Conservation (phyloP, 92 coral and sea anemone genomes). For the Paramuricea clavata region DNA sequence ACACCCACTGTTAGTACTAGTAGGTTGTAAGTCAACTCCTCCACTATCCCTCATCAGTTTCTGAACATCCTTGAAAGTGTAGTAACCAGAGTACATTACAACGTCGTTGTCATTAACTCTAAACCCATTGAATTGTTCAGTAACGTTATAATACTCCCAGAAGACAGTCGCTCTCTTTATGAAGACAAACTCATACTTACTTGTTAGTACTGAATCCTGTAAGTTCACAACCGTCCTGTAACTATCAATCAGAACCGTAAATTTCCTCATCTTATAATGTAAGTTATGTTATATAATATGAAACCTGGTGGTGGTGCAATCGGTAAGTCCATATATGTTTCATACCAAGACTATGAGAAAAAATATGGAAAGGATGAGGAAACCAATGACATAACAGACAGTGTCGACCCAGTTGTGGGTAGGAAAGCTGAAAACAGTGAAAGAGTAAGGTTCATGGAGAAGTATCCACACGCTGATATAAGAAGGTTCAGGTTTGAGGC, state of each 20-base stretch:
- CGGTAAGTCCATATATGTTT: too few species aligned
- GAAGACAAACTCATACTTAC: conserved; percentile 10
- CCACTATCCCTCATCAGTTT: background rate
- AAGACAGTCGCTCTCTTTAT: conserved; percentile 33
- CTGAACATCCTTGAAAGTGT: background rate
- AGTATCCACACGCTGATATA: background rate
- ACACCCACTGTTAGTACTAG: background rate
- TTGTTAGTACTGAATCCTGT: background rate
- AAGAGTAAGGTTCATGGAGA: too few species aligned
- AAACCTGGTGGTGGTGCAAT: too few species aligned
- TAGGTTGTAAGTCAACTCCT: background rate
- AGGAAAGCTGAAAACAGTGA: background rate
- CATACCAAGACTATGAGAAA: background rate
- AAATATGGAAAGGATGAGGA: background rate
- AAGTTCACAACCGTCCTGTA: background rate
- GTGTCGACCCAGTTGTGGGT: too few species aligned
- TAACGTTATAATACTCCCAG: conserved; percentile 43
- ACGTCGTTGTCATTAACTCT: background rate
- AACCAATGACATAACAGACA: too few species aligned
- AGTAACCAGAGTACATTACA: background rate
- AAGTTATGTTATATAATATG: conserved; percentile 9
- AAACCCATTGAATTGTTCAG: background rate
- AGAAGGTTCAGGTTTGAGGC: too few species aligned
- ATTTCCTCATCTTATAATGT: conserved; percentile 33
- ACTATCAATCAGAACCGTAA: conserved; percentile 12